Evolutionary conservation across 2,797 vertebrate genomes (phyloP).

Genomic region (Poeciliopsis presidionis): DNA sequence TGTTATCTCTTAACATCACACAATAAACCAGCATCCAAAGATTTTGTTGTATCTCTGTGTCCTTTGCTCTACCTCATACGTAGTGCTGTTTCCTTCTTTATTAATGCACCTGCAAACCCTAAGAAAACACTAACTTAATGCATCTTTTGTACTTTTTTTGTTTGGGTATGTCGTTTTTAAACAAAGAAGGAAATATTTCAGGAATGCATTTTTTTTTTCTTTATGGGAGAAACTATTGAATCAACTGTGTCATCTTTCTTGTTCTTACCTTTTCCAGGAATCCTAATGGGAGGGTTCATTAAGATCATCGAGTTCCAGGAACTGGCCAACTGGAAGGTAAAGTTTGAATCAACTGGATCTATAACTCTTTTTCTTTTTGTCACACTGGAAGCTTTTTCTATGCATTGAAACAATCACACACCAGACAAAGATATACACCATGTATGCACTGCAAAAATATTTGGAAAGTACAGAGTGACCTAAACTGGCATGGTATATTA

Average conservation of each 20-base stretch:
- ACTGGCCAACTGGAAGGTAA: conserved; percentile 99
- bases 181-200: conserved; percentile 8
- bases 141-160: conserved; percentile 34
- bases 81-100: conserved; percentile 50
- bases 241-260: conserved; percentile 14
- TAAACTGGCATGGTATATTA: too few species aligned
- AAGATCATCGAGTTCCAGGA: conserved; percentile 98
- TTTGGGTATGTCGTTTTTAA: background rate
- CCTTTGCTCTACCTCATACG: conserved; percentile 41
- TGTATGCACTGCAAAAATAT: background rate
- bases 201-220: conserved; percentile 29
- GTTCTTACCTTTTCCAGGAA: conserved; percentile 83
- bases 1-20: conserved; percentile 16
- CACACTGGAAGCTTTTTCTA: conserved; percentile 1
- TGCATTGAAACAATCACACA: conserved; percentile 3
- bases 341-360: conserved; percentile 1
- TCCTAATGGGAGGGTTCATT: conserved; percentile 98
- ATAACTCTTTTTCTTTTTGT: background rate
- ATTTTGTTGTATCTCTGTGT: conserved; percentile 8
- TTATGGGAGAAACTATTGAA: conserved; percentile 35
- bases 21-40: conserved; percentile 13
- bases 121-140: conserved; percentile 46
- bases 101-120: conserved; percentile 34
- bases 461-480: background rate
- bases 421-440: background rate